Conservation (phyloP, 2,113 vertebrate species). For the Hassar affinis region DNA sequence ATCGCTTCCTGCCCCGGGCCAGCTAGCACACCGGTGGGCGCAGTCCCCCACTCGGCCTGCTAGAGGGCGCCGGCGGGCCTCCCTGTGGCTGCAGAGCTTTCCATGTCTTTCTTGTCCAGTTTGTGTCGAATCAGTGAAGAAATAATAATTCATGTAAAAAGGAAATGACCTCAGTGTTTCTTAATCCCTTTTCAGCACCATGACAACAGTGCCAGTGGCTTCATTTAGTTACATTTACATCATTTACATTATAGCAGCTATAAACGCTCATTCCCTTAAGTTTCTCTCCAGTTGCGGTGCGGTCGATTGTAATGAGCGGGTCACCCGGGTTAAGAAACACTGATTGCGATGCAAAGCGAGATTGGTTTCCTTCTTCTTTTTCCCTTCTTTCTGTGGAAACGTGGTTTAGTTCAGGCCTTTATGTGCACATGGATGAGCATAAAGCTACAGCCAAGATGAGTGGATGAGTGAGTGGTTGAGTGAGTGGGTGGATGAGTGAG, state of each 20-base stretch:
- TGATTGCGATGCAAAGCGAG: background rate
- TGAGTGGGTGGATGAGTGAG: too few relatives aligned
- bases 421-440: background rate
- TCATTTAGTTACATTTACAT: background rate
- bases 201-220: background rate
- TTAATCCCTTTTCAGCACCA: background rate
- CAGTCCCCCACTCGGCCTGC: conserved; percentile 54
- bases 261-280: background rate
- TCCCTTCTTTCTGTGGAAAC: too few relatives aligned
- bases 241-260: background rate
- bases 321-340: conserved; percentile 1
- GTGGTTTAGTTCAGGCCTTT: background rate
- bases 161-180: background rate
- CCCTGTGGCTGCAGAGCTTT: conserved; percentile 54
- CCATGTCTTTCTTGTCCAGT: conserved; percentile 33
- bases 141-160: background rate
- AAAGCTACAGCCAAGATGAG: too few relatives aligned
- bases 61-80: conserved; percentile 53
- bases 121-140: background rate
- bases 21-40: conserved; percentile 64
- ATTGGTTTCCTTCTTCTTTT: background rate
- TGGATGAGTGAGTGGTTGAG: too few relatives aligned
- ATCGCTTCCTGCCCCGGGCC: conserved; percentile 61
- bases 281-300: too few relatives aligned
- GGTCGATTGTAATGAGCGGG: background rate